Conservation (phyloP, 2,888 invertebrate genomes). For the Eupithecia insigniata region DNA sequence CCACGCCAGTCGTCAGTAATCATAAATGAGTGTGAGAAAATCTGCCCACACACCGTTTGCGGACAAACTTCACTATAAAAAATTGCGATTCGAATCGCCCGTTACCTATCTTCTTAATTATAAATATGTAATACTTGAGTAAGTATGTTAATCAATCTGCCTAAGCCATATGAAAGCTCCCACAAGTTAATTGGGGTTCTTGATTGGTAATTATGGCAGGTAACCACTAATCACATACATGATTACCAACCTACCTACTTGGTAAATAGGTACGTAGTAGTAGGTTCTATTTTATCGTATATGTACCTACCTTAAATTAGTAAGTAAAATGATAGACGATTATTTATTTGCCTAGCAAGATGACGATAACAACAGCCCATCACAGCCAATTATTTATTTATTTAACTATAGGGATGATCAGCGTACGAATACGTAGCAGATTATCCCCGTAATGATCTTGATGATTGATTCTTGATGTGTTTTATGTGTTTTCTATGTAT, state of each 20-base stretch:
- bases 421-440: too few species aligned
- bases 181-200: background rate
- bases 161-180: background rate
- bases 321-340: too few species aligned
- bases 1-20: background rate
- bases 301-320: too few species aligned
- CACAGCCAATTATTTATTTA: too few species aligned
- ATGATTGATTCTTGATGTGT: too few species aligned
- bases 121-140: background rate
- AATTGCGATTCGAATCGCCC: background rate
- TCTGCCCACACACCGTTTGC: constrained; percentile 1
- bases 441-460: too few species aligned
- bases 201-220: background rate
- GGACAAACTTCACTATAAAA: background rate
- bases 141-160: background rate
- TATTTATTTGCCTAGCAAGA: too few species aligned
- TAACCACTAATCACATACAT: background rate
- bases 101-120: background rate
- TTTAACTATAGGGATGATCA: too few species aligned
- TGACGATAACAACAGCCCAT: too few species aligned
- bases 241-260: background rate
- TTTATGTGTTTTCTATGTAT: too few species aligned
- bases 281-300: background rate
- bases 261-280: background rate
- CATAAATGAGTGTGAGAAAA: background rate